phyloP scores from a whole-genome alignment of 2,888 invertebrate genomes.

The Shargacucullia verbasci region DNA sequence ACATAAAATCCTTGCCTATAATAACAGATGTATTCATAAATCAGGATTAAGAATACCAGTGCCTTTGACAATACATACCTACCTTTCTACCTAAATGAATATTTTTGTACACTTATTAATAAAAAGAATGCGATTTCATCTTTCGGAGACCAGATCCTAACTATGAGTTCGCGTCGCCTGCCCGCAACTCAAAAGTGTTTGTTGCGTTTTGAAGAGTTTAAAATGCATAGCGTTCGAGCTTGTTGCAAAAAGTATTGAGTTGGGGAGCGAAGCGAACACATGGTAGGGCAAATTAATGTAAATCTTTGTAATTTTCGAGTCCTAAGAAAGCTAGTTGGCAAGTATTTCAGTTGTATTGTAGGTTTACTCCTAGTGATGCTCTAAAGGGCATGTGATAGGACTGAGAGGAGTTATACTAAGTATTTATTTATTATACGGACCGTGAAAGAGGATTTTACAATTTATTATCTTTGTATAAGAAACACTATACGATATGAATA shows the following conservation, averaged over 20 bases:
- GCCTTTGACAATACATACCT: slow-evolving; percentile 88
- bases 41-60: slow-evolving; percentile 83
- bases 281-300: slow-evolving; percentile 53
- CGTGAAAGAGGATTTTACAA: slow-evolving; percentile 86
- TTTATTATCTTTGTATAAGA: slow-evolving; percentile 89
- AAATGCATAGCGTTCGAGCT: slow-evolving; percentile 28
- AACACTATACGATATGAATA: slow-evolving; percentile 87
- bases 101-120: slow-evolving; percentile 86
- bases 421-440: slow-evolving; percentile 88
- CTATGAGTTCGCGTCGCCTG: slow-evolving; percentile 52
- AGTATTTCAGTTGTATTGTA: slow-evolving; percentile 76
- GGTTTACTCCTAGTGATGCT: slow-evolving; percentile 77
- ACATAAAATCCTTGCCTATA: slow-evolving; percentile 62
- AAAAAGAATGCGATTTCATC: slow-evolving; percentile 73
- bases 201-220: slow-evolving; percentile 31
- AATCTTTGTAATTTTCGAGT: slow-evolving; percentile 64
- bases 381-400: slow-evolving; percentile 81
- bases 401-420: slow-evolving; percentile 79
- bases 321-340: slow-evolving; percentile 75
- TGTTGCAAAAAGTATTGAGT: slow-evolving; percentile 31
- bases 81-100: slow-evolving; percentile 81
- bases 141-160: slow-evolving; percentile 61
- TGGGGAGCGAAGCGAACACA: slow-evolving; percentile 48
- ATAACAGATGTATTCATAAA: slow-evolving; percentile 72
- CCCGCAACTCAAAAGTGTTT: slow-evolving; percentile 37